Percentiles rank a stretch among this genome's conserved stretches.
These are phyloP conservation scores for Pelagia noctiluca DNA, from an alignment of 30 jellyfish, hydroid and myxozoan genomes.

Conservation along the genomic window DNA sequence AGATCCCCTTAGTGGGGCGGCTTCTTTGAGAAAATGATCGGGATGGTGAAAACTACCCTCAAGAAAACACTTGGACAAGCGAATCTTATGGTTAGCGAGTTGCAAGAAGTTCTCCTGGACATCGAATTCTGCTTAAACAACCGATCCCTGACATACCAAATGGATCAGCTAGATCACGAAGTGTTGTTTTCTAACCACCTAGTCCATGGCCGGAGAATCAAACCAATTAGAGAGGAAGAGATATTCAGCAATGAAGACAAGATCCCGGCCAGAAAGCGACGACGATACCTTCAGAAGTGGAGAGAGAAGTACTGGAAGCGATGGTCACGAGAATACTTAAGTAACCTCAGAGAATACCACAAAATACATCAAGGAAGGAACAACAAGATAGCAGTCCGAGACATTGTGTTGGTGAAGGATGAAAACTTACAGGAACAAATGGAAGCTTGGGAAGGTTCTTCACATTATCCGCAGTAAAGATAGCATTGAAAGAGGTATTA, in stretches of 20 bases:
- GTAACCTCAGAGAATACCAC: constrained; percentile 37
- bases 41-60: constrained; percentile 12
- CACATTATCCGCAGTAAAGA: constrained; percentile 17
- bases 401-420: constrained; percentile 42
- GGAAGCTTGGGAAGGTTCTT: constrained; percentile 36
- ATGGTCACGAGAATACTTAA: constrained; percentile 25
- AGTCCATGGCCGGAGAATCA: constrained; percentile 39
- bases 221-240: constrained; percentile 32
- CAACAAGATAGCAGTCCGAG: constrained; percentile 10
- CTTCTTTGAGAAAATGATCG: constrained; percentile 40
- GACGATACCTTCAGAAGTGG: constrained; percentile 25
- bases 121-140: constrained; percentile 43
- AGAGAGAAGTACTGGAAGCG: constrained; percentile 45
- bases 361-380: constrained; percentile 13
- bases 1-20: constrained; percentile 62
- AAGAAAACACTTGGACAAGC: constrained; percentile 37
- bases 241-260: constrained; percentile 39
- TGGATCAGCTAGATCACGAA: not conserved
- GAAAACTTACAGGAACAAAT: constrained; percentile 31
- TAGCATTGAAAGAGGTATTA: constrained; percentile 15
- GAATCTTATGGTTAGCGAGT: constrained; percentile 1
- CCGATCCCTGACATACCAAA: constrained; percentile 17
- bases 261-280: constrained; percentile 47
- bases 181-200: constrained; percentile 2
- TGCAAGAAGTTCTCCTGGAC: constrained; percentile 58